Conservation (phyloP, 2,888 invertebrate species). For the Cerceris rybyensis region DNA sequence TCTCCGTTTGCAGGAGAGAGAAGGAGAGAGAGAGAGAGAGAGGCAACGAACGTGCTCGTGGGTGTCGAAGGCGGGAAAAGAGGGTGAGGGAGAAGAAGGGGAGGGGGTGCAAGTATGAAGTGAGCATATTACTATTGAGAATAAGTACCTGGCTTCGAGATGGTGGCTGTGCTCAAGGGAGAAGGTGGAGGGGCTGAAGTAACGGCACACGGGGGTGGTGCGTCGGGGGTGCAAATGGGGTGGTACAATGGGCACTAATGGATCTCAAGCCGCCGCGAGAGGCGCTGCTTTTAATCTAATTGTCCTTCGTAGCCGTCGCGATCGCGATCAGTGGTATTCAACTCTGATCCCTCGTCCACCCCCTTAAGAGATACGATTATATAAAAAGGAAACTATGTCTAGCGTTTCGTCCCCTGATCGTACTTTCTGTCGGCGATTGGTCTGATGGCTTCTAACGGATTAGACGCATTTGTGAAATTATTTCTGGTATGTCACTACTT, state of each 20-base stretch:
- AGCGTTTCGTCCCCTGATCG: too few species aligned
- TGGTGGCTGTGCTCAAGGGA: slow-evolving; percentile 66
- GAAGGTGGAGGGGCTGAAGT: slow-evolving; percentile 67
- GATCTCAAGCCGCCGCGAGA: slow-evolving; percentile 82
- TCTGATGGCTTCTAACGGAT: too few species aligned
- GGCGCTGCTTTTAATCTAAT: slow-evolving; percentile 82
- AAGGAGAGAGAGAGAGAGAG: slow-evolving; percentile 9
- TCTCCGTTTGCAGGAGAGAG: not conserved
- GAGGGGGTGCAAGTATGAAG: slow-evolving; percentile 78
- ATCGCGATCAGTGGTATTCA: slow-evolving; percentile 72
- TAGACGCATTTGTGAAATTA: too few species aligned
- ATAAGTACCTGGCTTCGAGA: slow-evolving; percentile 82
- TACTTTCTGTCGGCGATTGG: too few species aligned
- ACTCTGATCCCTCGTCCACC: slow-evolving; percentile 64
- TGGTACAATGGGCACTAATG: slow-evolving; percentile 82
- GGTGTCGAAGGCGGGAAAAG: slow-evolving; percentile 43
- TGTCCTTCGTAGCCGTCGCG: slow-evolving; percentile 78
- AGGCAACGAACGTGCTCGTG: slow-evolving; percentile 16
- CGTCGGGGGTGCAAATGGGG: slow-evolving; percentile 79
- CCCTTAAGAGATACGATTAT: not conserved
- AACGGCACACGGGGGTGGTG: slow-evolving; percentile 69
- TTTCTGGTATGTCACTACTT: too few species aligned
- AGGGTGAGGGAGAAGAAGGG: slow-evolving; percentile 20
- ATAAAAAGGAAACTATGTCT: too few species aligned
- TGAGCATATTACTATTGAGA: slow-evolving; percentile 82